Conservation (phyloP, 37 sponge, comb jelly and placozoan genomes). For the Beroe forskalii region DNA sequence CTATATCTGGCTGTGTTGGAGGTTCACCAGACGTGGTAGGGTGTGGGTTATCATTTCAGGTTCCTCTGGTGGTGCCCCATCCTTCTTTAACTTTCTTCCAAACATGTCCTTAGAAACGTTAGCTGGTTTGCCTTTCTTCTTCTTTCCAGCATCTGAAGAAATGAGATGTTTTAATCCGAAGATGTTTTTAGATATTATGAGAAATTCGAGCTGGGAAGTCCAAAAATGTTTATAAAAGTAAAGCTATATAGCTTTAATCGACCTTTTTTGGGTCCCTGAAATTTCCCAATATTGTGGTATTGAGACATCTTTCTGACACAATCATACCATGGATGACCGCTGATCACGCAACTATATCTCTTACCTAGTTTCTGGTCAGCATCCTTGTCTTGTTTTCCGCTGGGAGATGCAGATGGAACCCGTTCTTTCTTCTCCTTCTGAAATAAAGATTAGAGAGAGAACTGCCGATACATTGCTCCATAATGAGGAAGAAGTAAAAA, state of each 20-base stretch:
- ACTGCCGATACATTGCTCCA: no score
- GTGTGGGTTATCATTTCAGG: slow-evolving; percentile 41
- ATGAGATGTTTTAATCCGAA: background rate
- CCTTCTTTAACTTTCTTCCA: background rate
- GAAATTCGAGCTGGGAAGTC: background rate
- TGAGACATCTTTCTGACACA: no score
- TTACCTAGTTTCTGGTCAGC: background rate
- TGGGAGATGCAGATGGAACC: background rate
- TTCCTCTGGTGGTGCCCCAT: background rate
- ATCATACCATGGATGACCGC: no score
- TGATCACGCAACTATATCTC: no score
- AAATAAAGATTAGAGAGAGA: background rate
- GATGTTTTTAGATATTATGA: no score
- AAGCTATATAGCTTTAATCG: no score
- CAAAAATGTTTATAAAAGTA: no score
- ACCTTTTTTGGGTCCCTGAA: no score
- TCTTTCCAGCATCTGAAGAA: background rate
- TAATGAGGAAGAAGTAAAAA: no score
- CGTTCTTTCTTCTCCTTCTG: slow-evolving; percentile 54
- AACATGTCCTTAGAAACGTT: slow-evolving; percentile 25
- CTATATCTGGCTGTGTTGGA: slow-evolving; percentile 61
- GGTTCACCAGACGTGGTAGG: slow-evolving; percentile 43
- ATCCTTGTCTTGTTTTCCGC: no score
- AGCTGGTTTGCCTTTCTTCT: background rate
- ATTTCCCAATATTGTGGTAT: no score